phyloP scores from a whole-genome alignment of 2,113 vertebrate species.

The Myiopsitta monachus region DNA sequence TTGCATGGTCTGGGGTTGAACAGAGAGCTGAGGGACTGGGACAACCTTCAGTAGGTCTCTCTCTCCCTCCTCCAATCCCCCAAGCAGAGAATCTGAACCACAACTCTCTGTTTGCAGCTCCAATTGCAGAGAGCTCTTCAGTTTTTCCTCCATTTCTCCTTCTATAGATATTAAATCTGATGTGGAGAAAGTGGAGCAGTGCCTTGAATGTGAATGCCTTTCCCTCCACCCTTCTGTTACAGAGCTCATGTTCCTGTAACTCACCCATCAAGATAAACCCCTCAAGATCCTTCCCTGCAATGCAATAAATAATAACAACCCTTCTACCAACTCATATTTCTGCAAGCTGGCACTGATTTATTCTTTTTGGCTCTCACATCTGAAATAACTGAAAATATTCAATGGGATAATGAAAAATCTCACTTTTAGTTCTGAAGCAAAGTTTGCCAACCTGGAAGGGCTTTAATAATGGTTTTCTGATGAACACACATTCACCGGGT shows the following conservation, averaged over 20 bases:
- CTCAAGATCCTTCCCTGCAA: not conserved
- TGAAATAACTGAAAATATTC: constrained; percentile 48
- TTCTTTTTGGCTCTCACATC: constrained; percentile 36
- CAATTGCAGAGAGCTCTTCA: not conserved
- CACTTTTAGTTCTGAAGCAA: constrained; percentile 23
- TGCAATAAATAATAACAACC: constrained; percentile 53
- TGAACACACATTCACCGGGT: not conserved
- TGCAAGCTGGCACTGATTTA: constrained; percentile 36
- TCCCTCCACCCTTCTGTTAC: not conserved
- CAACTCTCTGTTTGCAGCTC: not conserved
- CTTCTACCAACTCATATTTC: constrained; percentile 8
- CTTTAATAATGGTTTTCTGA: constrained; percentile 50
- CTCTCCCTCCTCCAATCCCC: not conserved
- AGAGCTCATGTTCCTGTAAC: not conserved
- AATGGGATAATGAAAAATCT: constrained; percentile 36
- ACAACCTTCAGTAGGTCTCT: not conserved
- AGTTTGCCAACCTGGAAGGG: constrained; percentile 36
- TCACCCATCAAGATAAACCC: not conserved
- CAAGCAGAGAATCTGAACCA: not conserved
- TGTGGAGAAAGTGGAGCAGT: not conserved
- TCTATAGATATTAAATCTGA: not conserved
- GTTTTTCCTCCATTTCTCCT: not conserved
- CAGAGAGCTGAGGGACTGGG: not conserved
- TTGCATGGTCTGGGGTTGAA: not conserved
- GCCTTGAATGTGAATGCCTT: constrained; percentile 5